Evolutionary conservation across 2,888 invertebrate genomes (phyloP).

Genomic region (Oligia strigilis): DNA sequence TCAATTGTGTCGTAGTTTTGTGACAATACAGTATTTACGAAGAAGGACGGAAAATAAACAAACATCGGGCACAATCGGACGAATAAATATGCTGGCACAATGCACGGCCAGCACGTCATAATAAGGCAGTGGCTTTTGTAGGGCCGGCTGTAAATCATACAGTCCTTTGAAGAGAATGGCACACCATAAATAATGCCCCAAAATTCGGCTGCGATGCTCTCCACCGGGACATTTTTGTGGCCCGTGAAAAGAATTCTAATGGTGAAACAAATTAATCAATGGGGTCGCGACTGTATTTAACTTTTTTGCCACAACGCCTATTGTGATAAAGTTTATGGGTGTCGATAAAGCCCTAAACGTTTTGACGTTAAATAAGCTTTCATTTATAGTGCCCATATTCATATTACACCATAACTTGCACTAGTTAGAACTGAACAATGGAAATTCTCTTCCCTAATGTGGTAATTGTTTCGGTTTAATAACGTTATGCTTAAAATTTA

Average conservation of each 20-base stretch:
- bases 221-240: conserved; percentile 82
- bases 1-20: conserved; percentile 82
- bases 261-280: conserved; percentile 88
- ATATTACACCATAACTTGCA: conserved; percentile 15
- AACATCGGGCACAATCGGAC: conserved; percentile 86
- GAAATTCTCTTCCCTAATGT: conserved; percentile 57
- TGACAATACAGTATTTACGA: conserved; percentile 87
- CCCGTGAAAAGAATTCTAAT: conserved; percentile 85
- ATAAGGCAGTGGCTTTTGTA: conserved; percentile 89
- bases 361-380: conserved; percentile 39
- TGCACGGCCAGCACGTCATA: conserved; percentile 88
- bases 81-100: conserved; percentile 89
- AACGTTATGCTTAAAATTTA: conserved; percentile 82
- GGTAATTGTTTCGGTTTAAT: conserved; percentile 81
- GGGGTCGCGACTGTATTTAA: conserved; percentile 79
- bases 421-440: conserved; percentile 57
- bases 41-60: conserved; percentile 89
- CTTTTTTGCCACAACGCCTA: conserved; percentile 77
- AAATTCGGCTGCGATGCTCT: conserved; percentile 84
- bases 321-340: conserved; percentile 75
- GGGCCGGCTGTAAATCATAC: conserved; percentile 88
- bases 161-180: conserved; percentile 89
- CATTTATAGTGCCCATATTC: conserved; percentile 36
- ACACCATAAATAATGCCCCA: conserved; percentile 87
- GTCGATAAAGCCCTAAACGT: conserved; percentile 63